Evolutionary conservation across 1,140 invertebrate genomes (phyloP).

Genomic region (Drosophila eugracilis): DNA sequence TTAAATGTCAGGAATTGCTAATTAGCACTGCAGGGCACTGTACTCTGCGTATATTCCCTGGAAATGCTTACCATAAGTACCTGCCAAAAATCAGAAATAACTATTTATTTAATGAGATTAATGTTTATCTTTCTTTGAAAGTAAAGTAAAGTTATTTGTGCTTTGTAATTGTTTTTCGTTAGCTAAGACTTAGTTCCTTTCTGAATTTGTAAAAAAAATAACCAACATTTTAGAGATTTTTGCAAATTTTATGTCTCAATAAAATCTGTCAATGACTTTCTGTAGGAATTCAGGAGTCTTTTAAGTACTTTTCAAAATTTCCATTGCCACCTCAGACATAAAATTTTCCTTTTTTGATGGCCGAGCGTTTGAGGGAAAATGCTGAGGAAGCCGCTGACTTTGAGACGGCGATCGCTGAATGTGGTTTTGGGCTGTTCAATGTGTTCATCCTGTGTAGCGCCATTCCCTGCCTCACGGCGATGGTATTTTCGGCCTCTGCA

Average conservation of each 20-base stretch:
- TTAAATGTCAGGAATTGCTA: slow-evolving; percentile 1
- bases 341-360: slow-evolving; percentile 15
- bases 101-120: not conserved
- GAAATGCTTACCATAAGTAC: not conserved
- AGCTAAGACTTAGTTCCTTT: too few species aligned
- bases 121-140: too few species aligned
- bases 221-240: too few species aligned
- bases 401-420: slow-evolving; percentile 87
- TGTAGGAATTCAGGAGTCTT: slow-evolving; percentile 6
- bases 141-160: too few species aligned
- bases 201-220: too few species aligned
- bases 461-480: slow-evolving; percentile 87
- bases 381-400: slow-evolving; percentile 85
- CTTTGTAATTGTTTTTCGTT: too few species aligned
- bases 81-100: not conserved
- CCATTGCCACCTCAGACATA: not conserved
- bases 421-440: slow-evolving; percentile 89
- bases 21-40: not conserved
- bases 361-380: slow-evolving; percentile 1
- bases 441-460: slow-evolving; percentile 87
- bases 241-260: not conserved
- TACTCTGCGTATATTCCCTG: not conserved
- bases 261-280: not conserved
- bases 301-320: slow-evolving; percentile 23
- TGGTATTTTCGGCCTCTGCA: slow-evolving; percentile 88